Evolutionary conservation across 2,113 vertebrate genomes (phyloP).

Genomic region (Gavia stellata): DNA sequence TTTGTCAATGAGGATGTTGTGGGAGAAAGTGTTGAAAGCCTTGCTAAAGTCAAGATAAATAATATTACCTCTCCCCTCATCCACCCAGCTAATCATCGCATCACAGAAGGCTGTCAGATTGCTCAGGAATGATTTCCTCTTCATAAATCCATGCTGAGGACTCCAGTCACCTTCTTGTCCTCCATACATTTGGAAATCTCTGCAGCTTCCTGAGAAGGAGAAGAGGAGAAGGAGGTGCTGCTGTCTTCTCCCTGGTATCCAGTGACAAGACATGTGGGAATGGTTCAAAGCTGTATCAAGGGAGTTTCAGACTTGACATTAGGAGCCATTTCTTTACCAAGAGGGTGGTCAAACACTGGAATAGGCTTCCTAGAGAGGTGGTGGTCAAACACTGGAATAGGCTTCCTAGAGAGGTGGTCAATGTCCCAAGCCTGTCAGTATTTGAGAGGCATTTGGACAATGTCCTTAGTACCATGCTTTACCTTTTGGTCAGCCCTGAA

Average conservation of each 20-base stretch:
- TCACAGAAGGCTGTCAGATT: neutral
- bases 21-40: neutral
- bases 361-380: neutral
- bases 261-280: rapidly evolving
- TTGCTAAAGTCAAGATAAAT: neutral
- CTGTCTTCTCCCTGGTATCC: neutral
- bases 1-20: neutral
- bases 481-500: neutral
- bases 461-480: neutral
- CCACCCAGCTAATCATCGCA: neutral
- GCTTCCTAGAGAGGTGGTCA: neutral
- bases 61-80: neutral
- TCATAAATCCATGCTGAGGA: neutral
- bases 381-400: neutral
- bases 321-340: neutral
- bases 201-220: neutral
- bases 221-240: neutral
- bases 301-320: neutral
- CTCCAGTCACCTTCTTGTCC: neutral
- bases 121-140: neutral
- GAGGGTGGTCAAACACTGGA: neutral
- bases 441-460: neutral
- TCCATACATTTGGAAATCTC: neutral
- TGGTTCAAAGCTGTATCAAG: neutral
- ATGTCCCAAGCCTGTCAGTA: neutral